A percentile compares a stretch with the other conserved stretches of the same genome.
Evolutionary conservation across 2,113 vertebrate genomes (phyloP).

Genomic region (Gymnorhina tibicen): DNA sequence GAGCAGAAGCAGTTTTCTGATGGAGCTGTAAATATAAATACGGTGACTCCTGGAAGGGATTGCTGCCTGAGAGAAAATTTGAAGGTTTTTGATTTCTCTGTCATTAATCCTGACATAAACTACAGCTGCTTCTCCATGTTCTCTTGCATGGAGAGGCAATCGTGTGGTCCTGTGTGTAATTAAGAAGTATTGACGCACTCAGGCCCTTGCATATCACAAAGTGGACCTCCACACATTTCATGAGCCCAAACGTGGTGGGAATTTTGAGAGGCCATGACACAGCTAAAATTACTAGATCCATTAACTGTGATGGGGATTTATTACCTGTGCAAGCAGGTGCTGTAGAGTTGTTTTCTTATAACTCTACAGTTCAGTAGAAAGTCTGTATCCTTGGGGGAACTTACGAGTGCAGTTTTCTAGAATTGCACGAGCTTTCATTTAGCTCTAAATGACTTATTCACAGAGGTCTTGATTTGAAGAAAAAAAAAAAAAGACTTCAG

Average conservation of each 20-base stretch:
- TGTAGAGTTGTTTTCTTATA: background rate
- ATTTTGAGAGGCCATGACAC: background rate
- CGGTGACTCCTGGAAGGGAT: background rate
- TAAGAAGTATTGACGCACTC: background rate
- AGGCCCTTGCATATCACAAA: background rate
- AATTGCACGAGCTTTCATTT: background rate
- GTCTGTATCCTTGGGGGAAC: background rate
- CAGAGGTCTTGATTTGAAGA: background rate
- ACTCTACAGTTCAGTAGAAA: background rate
- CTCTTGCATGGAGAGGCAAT: background rate
- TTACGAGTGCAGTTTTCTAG: background rate
- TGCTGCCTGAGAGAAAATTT: background rate
- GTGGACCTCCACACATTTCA: background rate
- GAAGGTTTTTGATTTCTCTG: background rate
- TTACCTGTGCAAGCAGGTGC: background rate
- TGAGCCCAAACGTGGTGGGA: background rate
- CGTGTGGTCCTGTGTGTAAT: background rate
- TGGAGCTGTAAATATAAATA: background rate
- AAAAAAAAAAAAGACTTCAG: background rate
- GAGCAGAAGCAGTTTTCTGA: background rate
- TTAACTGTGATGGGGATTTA: background rate
- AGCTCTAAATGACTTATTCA: slow-evolving; percentile 12
- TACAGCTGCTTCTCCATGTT: background rate
- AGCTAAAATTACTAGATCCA: background rate
- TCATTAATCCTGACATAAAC: background rate